Conservation (phyloP, 23 tunicate genomes). For the Corella eumyota region DNA sequence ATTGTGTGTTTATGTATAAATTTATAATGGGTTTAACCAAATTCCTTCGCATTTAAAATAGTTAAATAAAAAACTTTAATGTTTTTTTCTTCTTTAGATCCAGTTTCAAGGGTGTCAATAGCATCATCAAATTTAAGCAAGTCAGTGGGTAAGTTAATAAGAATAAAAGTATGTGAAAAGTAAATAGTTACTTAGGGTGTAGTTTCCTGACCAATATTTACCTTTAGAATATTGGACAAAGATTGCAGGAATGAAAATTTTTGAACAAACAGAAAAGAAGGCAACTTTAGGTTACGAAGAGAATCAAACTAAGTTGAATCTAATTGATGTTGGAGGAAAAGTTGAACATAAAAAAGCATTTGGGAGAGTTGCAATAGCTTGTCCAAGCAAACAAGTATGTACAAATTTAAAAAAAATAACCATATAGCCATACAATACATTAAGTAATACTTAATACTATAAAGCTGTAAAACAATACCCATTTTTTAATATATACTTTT, state of each 20-base stretch:
- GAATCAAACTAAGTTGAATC: constrained; percentile 51
- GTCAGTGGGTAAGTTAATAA: neutral
- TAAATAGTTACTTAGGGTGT: neutral
- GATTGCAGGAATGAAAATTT: constrained; percentile 73
- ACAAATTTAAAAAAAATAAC: neutral
- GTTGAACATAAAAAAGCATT: constrained; percentile 81
- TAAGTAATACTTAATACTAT: neutral
- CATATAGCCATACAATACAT: neutral
- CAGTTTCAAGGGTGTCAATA: neutral
- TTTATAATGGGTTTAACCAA: neutral
- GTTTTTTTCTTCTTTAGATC: neutral
- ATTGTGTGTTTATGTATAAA: neutral
- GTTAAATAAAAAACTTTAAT: no score
- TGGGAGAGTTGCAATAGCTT: constrained; percentile 81
- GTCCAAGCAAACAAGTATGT: constrained; percentile 58
- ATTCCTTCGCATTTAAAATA: neutral
- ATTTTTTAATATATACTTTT: no score
- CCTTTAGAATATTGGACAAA: constrained; percentile 32
- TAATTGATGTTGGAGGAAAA: constrained; percentile 16
- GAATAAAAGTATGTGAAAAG: neutral
- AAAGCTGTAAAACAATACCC: no score
- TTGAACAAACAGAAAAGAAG: constrained; percentile 17
- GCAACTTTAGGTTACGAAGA: constrained; percentile 56
- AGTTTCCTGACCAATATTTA: neutral
- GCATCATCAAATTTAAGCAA: neutral